Conservation (phyloP, 2,888 invertebrate species). For the Gastracanthus pulcherrimus region DNA sequence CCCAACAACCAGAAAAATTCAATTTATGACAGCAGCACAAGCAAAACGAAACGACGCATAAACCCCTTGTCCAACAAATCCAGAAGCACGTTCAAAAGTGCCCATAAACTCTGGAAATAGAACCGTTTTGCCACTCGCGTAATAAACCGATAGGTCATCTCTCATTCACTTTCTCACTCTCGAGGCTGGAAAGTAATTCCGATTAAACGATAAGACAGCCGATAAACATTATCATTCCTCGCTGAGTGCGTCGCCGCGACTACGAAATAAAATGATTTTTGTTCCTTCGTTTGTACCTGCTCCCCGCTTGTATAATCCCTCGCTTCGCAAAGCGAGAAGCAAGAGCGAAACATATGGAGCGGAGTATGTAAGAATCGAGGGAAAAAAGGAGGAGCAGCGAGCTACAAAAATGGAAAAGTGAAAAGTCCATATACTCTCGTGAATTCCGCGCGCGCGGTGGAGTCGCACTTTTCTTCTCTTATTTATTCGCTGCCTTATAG, state of each 20-base stretch:
- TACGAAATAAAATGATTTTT: constrained; percentile 14
- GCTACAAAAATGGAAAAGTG: constrained; percentile 15
- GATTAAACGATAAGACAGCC: constrained; percentile 37
- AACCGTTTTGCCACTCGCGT: background rate
- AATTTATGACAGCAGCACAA: no score
- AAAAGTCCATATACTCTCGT: constrained; percentile 11
- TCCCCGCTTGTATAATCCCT: constrained; percentile 11
- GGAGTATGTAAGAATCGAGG: background rate
- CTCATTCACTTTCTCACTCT: no score
- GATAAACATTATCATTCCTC: constrained; percentile 33
- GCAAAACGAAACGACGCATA: background rate
- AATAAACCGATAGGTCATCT: constrained; percentile 29
- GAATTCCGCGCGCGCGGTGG: constrained; percentile 18
- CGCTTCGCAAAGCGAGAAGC: no score
- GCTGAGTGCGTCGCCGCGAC: background rate
- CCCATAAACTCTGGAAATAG: background rate
- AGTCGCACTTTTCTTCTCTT: constrained; percentile 29
- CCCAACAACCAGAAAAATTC: no score
- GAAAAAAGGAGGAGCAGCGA: background rate
- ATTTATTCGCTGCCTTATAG: constrained; percentile 22
- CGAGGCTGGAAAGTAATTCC: constrained; percentile 13
- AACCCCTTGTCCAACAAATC: background rate
- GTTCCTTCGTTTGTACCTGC: background rate
- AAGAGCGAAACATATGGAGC: no score
- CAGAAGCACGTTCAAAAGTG: background rate